Evolutionary conservation across 2,888 invertebrate genomes (phyloP).

Genomic region (Elegia similella): DNA sequence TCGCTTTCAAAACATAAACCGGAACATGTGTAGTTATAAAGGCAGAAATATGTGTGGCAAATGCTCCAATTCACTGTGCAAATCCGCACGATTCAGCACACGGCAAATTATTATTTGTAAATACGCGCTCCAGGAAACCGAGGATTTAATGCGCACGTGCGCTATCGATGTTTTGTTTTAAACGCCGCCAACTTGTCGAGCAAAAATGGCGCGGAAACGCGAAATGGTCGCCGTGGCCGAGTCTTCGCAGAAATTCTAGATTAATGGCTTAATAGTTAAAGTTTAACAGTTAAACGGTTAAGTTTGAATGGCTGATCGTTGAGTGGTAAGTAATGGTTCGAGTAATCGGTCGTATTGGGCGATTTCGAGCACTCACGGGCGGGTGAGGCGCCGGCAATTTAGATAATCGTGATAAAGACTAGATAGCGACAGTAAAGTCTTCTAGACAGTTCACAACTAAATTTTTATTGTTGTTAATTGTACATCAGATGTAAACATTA

Average conservation of each 20-base stretch:
- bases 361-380: conserved; percentile 40
- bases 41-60: conserved; percentile 30
- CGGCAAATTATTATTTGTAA: conserved; percentile 55
- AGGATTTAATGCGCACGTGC: conserved; percentile 51
- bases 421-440: too few species aligned
- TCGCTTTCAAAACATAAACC: neutral
- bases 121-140: conserved; percentile 50
- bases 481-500: too few species aligned
- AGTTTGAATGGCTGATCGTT: conserved; percentile 49
- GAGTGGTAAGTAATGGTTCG: conserved; percentile 59
- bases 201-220: conserved; percentile 41
- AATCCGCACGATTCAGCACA: conserved; percentile 42
- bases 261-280: conserved; percentile 72
- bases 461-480: too few species aligned
- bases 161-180: conserved; percentile 34
- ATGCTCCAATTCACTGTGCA: conserved; percentile 43
- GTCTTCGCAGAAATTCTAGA: conserved; percentile 56
- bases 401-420: conserved; percentile 9
- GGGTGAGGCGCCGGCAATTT: conserved; percentile 23
- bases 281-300: conserved; percentile 59
- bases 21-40: conserved; percentile 25
- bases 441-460: too few species aligned
- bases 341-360: conserved; percentile 52
- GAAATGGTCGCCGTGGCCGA: conserved; percentile 43
- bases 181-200: conserved; percentile 46